Conservation (phyloP, 2,888 invertebrate genomes). For the Tipula confusa region DNA sequence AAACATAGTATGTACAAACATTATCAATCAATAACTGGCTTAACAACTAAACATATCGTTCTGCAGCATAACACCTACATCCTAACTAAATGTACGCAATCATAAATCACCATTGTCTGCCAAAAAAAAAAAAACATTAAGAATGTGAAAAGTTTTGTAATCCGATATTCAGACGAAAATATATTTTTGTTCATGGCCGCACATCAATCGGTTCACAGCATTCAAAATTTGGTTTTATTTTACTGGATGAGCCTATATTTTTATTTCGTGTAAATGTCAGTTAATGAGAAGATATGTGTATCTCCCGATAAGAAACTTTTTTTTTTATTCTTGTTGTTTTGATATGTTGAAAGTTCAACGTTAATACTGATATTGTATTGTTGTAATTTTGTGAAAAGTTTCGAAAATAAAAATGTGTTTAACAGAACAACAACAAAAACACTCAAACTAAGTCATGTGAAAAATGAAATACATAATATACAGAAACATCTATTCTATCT, state of each 20-base stretch:
- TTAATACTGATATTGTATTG: neutral
- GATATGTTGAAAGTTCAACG: neutral
- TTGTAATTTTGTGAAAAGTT: neutral
- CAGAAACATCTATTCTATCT: neutral
- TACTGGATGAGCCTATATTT: neutral
- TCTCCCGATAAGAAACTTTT: neutral
- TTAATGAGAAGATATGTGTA: neutral
- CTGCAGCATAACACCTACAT: too few species aligned
- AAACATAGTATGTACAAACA: too few species aligned
- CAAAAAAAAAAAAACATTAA: too few species aligned
- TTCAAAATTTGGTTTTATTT: neutral
- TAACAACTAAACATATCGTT: too few species aligned
- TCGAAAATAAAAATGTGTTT: neutral
- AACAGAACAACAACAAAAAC: neutral
- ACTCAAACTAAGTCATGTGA: slow-evolving; percentile 16
- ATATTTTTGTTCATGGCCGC: neutral
- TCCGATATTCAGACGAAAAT: neutral
- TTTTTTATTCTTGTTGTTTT: neutral
- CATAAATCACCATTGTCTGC: too few species aligned
- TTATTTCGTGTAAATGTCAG: neutral
- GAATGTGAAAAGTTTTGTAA: too few species aligned
- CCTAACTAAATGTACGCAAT: too few species aligned
- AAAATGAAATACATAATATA: neutral
- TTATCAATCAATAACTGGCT: too few species aligned
- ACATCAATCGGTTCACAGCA: neutral